Conservation (phyloP, 2,113 vertebrate species). For the Bucco capensis region DNA sequence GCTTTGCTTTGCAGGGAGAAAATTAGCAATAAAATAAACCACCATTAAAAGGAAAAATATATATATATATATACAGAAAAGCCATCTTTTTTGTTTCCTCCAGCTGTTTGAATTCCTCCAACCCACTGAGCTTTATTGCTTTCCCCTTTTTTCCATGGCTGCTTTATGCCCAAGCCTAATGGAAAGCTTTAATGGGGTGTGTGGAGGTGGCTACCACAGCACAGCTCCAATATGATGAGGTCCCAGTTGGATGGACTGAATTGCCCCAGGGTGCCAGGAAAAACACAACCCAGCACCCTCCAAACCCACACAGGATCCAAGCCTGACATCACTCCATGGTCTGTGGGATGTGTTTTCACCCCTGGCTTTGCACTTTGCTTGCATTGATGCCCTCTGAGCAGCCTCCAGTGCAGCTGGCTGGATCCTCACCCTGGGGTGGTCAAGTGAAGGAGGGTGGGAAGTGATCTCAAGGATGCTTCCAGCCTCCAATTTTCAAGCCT, state of each 20-base stretch:
- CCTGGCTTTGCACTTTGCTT: neutral
- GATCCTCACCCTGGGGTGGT: neutral
- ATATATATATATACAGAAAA: neutral
- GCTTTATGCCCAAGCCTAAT: neutral
- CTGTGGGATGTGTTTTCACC: neutral
- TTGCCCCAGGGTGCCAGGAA: neutral
- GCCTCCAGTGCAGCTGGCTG: rapidly evolving
- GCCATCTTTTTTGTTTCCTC: neutral
- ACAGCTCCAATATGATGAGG: rapidly evolving
- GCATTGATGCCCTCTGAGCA: rapidly evolving
- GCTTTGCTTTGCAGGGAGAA: neutral
- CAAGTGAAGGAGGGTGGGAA: neutral
- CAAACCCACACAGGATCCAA: rapidly evolving
- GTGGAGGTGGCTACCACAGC: neutral
- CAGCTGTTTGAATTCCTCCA: slow-evolving; percentile 4
- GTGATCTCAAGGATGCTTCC: neutral
- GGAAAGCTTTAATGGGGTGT: neutral
- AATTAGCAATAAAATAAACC: slow-evolving; percentile 9
- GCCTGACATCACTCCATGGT: rapidly evolving
- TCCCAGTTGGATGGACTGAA: neutral
- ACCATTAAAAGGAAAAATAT: neutral
- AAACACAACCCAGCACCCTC: neutral
- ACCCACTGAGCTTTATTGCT: slow-evolving; percentile 26
- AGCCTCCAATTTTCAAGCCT: neutral
- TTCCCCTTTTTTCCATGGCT: neutral